Base-by-base conservation (phyloP, 2,113 vertebrate species). In the Coracopsis vasa region DNA sequence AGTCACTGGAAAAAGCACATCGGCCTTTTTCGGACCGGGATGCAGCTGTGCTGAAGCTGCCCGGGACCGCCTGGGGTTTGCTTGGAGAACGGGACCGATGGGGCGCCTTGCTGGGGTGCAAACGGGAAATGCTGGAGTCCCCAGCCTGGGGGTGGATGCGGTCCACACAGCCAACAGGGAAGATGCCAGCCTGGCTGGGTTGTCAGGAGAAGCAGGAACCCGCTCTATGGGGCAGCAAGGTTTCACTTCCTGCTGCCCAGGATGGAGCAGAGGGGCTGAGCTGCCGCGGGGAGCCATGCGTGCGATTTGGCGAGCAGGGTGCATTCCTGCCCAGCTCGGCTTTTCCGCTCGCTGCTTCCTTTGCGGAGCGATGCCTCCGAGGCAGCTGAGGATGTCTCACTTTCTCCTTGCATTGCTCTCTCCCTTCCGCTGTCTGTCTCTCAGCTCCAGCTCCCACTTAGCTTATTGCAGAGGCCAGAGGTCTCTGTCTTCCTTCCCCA, bases 1-100 rank as follows among this genome's bases (percentile, higher is more conserved):
- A 92, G 87, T 92, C 86, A 94, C 39, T 94, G 96, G 88, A 95
- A 96, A 96, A 95, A 88, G 19, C 72, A 47, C 67, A 86, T 88
- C 5, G 21, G 39, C 50, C 16, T 54, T 58, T 50, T 67, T 79
- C 54, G 74, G 72, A 35, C 13, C 1, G 3, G 0, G 15, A 29
- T 73, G 60, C 92, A 92, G 92, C 93, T 94, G 86, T 90, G 86
- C 75, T 42, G 6, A 27, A 42, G 64, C 80, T 51, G 67, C 48
- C 47, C 0, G 31, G 69, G 47, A 33, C 2, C 1, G 44, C 64
- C 4, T 0, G 1, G 54, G 44, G 42, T 67, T 71, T 84, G 74
- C 29, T 78, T 41, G 85, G 60, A 39, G 64, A 56, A 33, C 0
- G 1, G 61, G 39, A 44, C 73, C 0, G 0, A 37, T 16, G 75